Evolutionary conservation across 2,113 vertebrate species (phyloP).

Genomic region (Galemys pyrenaicus): DNA sequence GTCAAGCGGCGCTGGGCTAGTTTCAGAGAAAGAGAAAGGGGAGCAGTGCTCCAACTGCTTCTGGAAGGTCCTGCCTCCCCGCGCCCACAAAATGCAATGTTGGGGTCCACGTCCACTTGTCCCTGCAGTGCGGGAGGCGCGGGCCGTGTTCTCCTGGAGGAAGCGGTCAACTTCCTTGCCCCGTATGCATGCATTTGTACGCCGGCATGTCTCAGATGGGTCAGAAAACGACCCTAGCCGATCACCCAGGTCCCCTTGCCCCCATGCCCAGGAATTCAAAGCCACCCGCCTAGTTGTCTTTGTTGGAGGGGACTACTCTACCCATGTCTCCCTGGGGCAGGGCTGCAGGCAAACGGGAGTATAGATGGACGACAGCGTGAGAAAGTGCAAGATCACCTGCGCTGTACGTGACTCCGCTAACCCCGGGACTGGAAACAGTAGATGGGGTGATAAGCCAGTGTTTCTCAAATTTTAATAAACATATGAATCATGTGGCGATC

Average conservation of each 20-base stretch:
- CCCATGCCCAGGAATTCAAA: too few relatives aligned
- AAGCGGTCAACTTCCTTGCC: too few relatives aligned
- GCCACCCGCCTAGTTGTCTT: conserved; percentile 60
- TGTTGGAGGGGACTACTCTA: conserved; percentile 90
- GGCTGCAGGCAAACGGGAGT: conserved; percentile 90
- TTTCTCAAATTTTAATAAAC: not conserved
- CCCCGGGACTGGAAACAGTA: conserved; percentile 91
- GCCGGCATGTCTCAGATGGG: too few relatives aligned
- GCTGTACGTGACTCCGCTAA: conserved; percentile 89
- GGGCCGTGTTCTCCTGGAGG: too few relatives aligned
- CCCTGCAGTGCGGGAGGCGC: too few relatives aligned
- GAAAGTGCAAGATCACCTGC: conserved; percentile 90
- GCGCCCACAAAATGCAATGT: too few relatives aligned
- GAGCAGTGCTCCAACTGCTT: too few relatives aligned
- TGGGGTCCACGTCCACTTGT: too few relatives aligned
- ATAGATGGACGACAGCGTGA: conserved; percentile 90
- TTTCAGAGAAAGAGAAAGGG: not conserved
- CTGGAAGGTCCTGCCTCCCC: too few relatives aligned
- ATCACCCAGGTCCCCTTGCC: too few relatives aligned
- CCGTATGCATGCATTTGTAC: too few relatives aligned
- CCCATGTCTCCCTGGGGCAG: conserved; percentile 92
- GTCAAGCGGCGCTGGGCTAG: fast-evolving
- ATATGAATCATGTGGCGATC: not conserved
- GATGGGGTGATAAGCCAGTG: conserved; percentile 83
- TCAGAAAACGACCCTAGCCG: too few relatives aligned